Conservation (phyloP, 1,140 invertebrate species). For the Pseudoatta argentina region DNA sequence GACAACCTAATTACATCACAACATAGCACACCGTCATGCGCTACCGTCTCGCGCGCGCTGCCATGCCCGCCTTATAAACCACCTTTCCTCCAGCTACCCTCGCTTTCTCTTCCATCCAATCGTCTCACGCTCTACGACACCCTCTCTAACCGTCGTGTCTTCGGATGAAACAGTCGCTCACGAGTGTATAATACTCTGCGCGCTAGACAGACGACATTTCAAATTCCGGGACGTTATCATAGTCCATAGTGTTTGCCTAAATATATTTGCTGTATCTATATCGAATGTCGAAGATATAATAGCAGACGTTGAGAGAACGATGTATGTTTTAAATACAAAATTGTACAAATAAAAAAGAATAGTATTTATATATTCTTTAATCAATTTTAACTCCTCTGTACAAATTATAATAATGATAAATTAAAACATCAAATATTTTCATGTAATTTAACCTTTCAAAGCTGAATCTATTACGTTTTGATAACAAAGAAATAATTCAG, state of each 20-base stretch:
- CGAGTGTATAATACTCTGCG: slow-evolving; percentile 30
- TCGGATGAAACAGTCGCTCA: slow-evolving; percentile 53
- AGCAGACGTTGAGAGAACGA: background rate
- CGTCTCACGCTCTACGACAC: slow-evolving; percentile 53
- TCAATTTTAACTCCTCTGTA: background rate
- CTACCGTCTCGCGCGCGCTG: slow-evolving; percentile 56
- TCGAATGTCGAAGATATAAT: background rate
- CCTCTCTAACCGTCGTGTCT: slow-evolving; percentile 42
- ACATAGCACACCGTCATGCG: slow-evolving; percentile 80
- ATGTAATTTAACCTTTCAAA: background rate
- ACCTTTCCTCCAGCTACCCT: slow-evolving; percentile 66
- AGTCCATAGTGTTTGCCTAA: background rate
- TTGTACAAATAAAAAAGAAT: background rate
- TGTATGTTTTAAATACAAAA: background rate
- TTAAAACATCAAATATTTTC: background rate
- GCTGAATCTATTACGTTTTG: too few relatives aligned
- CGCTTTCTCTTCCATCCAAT: slow-evolving; percentile 55
- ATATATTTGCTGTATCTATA: slow-evolving; percentile 12
- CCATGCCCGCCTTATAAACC: slow-evolving; percentile 61
- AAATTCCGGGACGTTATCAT: slow-evolving; percentile 33
- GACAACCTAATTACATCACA: slow-evolving; percentile 87
- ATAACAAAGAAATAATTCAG: too few relatives aligned
- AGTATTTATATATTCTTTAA: background rate
- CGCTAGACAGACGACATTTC: slow-evolving; percentile 31
- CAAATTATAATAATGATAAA: background rate